Base-by-base conservation (phyloP, 23 tunicate species). In the Corella eumyota region DNA sequence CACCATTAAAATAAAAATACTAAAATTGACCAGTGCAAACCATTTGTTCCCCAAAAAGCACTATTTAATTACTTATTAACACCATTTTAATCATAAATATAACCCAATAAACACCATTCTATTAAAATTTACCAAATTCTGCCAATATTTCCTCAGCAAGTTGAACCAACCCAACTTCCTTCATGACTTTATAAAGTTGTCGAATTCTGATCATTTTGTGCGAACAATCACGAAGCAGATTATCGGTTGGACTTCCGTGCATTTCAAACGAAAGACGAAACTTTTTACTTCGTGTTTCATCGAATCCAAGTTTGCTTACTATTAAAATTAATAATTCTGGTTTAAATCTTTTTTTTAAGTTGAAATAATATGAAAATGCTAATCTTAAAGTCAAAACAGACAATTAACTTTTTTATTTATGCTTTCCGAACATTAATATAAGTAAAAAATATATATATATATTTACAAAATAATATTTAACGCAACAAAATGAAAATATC, bases 191-290 rank as follows among this genome's bases (percentile, higher is more conserved):
- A 40, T 64, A 79, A 13, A 88, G 63, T 62, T 72, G 76, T 52
- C 77, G 58, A 15, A 88, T 73, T 56, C 77, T 49, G 0, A 69
- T 40, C 74, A 80, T 88, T 26, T 88, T 45, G 68, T 78, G 70
- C 4, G 70, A 61, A 55, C 96, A 88, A 59, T 88, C 96, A 46
- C 96, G 60, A 5, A 88, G 61, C 50, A 88, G 58, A 46, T 88
- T 75, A 13, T 88, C 96, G 1, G 96, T 88, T 31, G 96, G 96
- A 38, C 96, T 88, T 33, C 78, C 81, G 33, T 78, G 73, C 78
- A 80, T 88, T 50, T 84, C 76, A 68, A 88, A 88, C 4, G 88
- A 76, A 13, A 88, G 64, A 15, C 49, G 81, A 46, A 77, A 79
- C 44, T 78, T 88, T 73, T 88, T 88, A 56, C 87, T 88, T 57